Percentiles rank a stretch among this genome's conserved stretches.
Evolutionary conservation across 2,797 vertebrate species (phyloP).

Genomic region (Peromyscus attwateri): DNA sequence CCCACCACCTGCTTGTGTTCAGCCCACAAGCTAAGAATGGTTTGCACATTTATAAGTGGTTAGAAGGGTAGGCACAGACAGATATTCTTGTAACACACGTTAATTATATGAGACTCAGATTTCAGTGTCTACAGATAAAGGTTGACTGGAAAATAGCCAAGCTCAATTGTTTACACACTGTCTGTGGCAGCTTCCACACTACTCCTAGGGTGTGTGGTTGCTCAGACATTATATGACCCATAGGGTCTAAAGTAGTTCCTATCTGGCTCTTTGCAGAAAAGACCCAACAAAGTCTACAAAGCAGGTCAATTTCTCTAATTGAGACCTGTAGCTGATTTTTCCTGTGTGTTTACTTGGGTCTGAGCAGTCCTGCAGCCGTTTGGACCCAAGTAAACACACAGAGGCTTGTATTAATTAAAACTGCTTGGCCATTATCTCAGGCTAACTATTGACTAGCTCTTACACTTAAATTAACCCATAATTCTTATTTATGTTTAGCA

Average conservation of each 20-base stretch:
- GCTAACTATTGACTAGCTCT: no score
- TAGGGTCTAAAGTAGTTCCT: background rate
- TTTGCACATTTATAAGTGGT: constrained; percentile 52
- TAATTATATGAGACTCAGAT: constrained; percentile 1
- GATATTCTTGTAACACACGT: background rate
- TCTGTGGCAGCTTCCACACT: background rate
- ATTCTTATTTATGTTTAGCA: no score
- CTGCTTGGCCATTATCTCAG: no score
- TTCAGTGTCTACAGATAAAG: background rate
- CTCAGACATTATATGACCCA: no score
- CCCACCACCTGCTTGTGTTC: background rate
- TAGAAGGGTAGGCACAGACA: constrained; percentile 8
- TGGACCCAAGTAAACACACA: no score
- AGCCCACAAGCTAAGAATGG: background rate
- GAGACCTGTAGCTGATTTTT: background rate
- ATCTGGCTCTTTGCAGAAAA: background rate
- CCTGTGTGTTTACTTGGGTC: no score
- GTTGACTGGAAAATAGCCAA: background rate
- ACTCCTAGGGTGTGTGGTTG: background rate
- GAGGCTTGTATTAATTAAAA: no score
- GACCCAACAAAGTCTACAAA: background rate
- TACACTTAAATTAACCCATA: no score
- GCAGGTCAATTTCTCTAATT: background rate
- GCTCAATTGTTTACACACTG: background rate
- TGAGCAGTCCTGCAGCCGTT: no score